These are phyloP conservation scores for Dione juno DNA, from an alignment of 2,888 invertebrate genomes.

Conservation along the genomic window DNA sequence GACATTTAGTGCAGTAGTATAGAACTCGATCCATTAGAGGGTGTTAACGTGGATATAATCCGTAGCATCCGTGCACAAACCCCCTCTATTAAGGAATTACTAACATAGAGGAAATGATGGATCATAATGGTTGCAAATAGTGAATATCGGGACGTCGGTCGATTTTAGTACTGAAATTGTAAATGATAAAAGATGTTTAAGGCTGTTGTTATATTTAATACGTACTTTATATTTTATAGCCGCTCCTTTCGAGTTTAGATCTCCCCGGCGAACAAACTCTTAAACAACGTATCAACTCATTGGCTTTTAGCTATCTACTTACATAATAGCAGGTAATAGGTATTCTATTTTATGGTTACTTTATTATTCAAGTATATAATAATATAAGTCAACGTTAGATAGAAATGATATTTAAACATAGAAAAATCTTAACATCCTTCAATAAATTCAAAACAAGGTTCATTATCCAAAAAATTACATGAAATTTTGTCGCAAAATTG, in stretches of 20 bases:
- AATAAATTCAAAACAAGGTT: slow-evolving; percentile 6
- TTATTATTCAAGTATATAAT: background rate
- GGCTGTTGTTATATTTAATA: slow-evolving; percentile 1
- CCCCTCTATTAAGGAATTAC: slow-evolving; percentile 67
- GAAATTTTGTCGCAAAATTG: slow-evolving; percentile 37
- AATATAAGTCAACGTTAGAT: background rate
- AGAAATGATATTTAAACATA: background rate
- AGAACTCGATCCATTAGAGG: slow-evolving; percentile 59
- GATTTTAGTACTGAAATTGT: background rate
- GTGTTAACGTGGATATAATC: slow-evolving; percentile 69
- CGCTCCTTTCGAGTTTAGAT: background rate
- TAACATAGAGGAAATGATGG: slow-evolving; percentile 66
- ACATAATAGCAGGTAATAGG: background rate
- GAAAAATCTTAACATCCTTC: too few species aligned
- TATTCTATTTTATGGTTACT: background rate
- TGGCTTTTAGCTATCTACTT: background rate
- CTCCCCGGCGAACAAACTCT: background rate
- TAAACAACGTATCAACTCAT: background rate
- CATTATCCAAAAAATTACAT: slow-evolving; percentile 22
- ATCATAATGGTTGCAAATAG: slow-evolving; percentile 60
- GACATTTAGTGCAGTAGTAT: slow-evolving; percentile 37
- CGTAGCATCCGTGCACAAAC: slow-evolving; percentile 68
- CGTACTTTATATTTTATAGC: background rate
- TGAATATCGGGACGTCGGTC: background rate
- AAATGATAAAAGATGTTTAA: background rate